Evolutionary conservation across 2,113 vertebrate species (phyloP), one percentile per base, ranked within the genome.

Genomic region (Eurystomus gularis): DNA sequence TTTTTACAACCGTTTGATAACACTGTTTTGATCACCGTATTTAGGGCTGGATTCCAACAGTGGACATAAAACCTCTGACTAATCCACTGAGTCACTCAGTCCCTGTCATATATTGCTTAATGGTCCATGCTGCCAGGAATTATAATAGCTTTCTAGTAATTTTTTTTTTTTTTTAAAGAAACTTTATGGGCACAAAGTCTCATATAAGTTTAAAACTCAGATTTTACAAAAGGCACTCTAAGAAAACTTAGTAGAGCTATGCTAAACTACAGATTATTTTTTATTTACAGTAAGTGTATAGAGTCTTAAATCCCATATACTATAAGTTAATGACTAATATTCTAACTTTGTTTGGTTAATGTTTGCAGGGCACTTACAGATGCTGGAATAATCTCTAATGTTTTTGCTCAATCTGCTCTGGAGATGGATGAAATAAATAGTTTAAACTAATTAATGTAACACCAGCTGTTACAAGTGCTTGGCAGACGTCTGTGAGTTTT

Each of bases 401-500:
- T 99, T 99, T 99, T 99, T 99, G 98, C 99, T 99, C 99, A 99
- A 99, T 99, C 99, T 99, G 99, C 99, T 99, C 99, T 98, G 98
- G 99, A 99, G 99, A 99, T 99, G 99, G 99, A 99, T 99, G 99
- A 99, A 99, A 99, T 99, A 99, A 99, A 99, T 99, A 99, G 99
- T 99, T 99, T 99, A 99, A 99, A 99, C 99, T 99, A 99, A 99
- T 99, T 99, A 99, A 99, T 99, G 99, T 99, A 99, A 99, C 99
- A 99, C 99, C 99, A 99, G 99, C 99, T 99, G 99, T 99, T 99
- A 99, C 99, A 99, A 99, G 98, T 99, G 98, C 99, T 99, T 99
- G 99, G 99, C 99, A 99, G 98, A 99, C 99, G 98, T 99, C 98
- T 99, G 99, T 99, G 99, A 98, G 99, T 99, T 99, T 99, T 99